Conservation (phyloP, 2,888 invertebrate species). For the Acleris emargana region DNA sequence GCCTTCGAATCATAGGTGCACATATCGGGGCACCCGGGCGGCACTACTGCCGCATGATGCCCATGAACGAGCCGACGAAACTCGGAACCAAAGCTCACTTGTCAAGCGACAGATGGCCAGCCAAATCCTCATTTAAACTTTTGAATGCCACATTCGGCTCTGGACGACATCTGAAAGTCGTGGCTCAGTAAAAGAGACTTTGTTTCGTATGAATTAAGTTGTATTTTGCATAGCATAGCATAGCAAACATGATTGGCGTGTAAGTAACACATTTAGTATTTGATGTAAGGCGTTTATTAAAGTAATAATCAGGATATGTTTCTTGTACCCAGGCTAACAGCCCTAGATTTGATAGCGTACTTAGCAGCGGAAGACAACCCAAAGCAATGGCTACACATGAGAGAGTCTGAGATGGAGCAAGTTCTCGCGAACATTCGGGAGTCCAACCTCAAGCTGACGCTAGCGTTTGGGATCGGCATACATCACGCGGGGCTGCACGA, state of each 20-base stretch:
- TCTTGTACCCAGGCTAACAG: constrained; percentile 88
- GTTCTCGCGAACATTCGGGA: constrained; percentile 90
- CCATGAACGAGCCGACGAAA: constrained; percentile 98
- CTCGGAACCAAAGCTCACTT: too few relatives aligned
- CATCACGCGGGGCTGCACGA: constrained; percentile 99
- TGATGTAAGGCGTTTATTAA: too few relatives aligned
- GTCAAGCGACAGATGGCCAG: too few relatives aligned
- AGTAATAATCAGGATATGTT: background rate
- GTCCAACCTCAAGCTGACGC: constrained; percentile 94
- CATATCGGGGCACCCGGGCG: constrained; percentile 97
- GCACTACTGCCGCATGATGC: constrained; percentile 99
- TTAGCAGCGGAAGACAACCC: constrained; percentile 96
- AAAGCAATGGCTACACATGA: constrained; percentile 96
- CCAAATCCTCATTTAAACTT: too few relatives aligned
- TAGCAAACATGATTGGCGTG: too few relatives aligned
- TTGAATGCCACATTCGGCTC: too few relatives aligned
- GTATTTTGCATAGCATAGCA: too few relatives aligned
- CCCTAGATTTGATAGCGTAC: constrained; percentile 96
- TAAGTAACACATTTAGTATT: too few relatives aligned
- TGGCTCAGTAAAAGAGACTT: background rate
- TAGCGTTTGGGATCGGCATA: constrained; percentile 98
- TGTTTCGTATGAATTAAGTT: too few relatives aligned
- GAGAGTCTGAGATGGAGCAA: constrained; percentile 93
- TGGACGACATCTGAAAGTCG: too few relatives aligned
- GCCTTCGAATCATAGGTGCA: constrained; percentile 80